Percentiles rank a stretch among this genome's conserved stretches.
Conservation (phyloP, 2,888 invertebrate genomes). For the Nephrotoma flavescens region DNA sequence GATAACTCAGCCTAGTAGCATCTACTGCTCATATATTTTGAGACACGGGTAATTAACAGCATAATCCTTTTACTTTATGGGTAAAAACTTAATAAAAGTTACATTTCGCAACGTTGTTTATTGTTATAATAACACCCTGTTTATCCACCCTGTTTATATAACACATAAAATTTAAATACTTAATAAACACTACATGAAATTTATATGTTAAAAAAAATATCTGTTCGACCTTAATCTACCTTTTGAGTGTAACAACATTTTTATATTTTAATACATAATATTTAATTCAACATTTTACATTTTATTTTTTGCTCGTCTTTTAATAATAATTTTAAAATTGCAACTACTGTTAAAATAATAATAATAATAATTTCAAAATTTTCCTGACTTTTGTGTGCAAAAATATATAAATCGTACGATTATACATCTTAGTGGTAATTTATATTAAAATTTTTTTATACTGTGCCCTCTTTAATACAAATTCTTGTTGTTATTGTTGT, state of each 20-base stretch:
- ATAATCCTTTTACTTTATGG: too few relatives aligned
- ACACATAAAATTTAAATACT: too few relatives aligned
- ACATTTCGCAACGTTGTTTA: too few relatives aligned
- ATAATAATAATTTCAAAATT: not conserved
- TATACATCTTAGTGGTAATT: not conserved
- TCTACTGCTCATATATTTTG: too few relatives aligned
- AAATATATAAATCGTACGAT: not conserved
- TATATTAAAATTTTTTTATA: not conserved
- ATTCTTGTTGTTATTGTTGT: not conserved
- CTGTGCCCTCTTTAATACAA: not conserved
- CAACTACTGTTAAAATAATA: not conserved
- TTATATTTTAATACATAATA: not conserved
- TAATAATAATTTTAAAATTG: not conserved
- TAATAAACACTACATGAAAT: too few relatives aligned
- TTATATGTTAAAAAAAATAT: not conserved
- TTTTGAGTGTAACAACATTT: not conserved
- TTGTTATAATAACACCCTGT: too few relatives aligned
- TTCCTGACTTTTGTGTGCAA: not conserved
- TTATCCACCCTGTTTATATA: too few relatives aligned
- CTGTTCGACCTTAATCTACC: not conserved
- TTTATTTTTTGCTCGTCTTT: not conserved
- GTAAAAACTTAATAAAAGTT: too few relatives aligned
- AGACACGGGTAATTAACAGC: too few relatives aligned
- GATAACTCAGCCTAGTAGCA: too few relatives aligned
- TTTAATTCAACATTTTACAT: not conserved